Evolutionary conservation across 2,888 invertebrate species (phyloP).

Genomic region (Hydriomena furcata): DNA sequence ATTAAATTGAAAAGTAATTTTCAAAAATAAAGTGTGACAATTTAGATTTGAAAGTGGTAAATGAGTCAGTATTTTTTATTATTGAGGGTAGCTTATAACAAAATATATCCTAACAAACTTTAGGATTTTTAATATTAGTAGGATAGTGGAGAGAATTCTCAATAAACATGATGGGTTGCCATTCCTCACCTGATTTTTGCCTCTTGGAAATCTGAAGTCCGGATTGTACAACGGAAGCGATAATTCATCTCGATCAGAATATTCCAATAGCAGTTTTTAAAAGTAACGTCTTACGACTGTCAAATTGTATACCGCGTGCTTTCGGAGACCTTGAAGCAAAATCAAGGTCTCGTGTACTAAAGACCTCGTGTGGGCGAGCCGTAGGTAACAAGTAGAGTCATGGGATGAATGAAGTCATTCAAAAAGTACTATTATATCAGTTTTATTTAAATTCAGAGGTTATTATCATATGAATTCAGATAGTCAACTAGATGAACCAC

Average conservation of each 20-base stretch:
- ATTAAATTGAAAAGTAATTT: no score
- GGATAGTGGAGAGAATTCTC: no score
- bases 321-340: slow-evolving; percentile 32
- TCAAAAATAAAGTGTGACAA: no score
- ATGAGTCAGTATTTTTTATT: no score
- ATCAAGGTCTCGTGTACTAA: slow-evolving; percentile 31
- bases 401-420: slow-evolving; percentile 46
- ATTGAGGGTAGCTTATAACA: no score
- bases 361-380: slow-evolving; percentile 26
- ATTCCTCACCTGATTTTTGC: neutral
- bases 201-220: neutral
- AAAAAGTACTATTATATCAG: slow-evolving; percentile 9
- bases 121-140: no score
- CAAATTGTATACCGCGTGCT: slow-evolving; percentile 32
- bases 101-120: no score
- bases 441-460: no score
- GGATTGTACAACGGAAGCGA: slow-evolving; percentile 22
- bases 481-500: no score
- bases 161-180: no score
- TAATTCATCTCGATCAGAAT: slow-evolving; percentile 10
- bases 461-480: slow-evolving; percentile 3
- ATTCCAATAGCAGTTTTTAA: slow-evolving; percentile 26
- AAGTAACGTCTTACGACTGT: slow-evolving; percentile 25
- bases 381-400: slow-evolving; percentile 21
- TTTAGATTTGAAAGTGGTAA: no score